Evolutionary conservation across 2,113 vertebrate species (phyloP).

Genomic region (Dicerorhinus sumatrensis): DNA sequence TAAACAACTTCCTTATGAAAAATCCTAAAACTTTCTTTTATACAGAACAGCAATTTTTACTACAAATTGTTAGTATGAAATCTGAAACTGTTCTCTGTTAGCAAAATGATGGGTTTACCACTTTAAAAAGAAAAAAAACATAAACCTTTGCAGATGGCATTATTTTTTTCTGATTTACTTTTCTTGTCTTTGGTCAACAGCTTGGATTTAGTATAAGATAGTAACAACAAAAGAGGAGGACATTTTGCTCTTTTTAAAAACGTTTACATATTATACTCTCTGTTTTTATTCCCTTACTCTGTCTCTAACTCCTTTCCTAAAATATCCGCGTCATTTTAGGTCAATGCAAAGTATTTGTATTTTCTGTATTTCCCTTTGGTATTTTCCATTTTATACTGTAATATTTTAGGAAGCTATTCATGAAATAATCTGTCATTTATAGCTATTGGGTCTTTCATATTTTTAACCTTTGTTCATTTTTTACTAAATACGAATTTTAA

Average conservation of each 20-base stretch:
- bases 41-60: not conserved
- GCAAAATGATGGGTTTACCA: not conserved
- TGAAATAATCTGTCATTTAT: not conserved
- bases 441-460: not conserved
- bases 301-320: not conserved
- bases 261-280: not conserved
- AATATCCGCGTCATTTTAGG: constrained; percentile 10
- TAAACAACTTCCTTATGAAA: not conserved
- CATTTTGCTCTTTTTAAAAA: not conserved
- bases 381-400: not conserved
- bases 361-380: not conserved
- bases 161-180: not conserved
- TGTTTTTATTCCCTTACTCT: not conserved
- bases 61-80: not conserved
- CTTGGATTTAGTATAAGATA: constrained; percentile 12
- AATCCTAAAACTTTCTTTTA: not conserved
- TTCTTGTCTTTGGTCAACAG: not conserved
- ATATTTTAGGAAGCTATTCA: not conserved
- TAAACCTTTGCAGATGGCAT: not conserved
- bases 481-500: not conserved
- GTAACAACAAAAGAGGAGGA: constrained; percentile 8
- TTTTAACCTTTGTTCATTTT: not conserved
- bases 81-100: not conserved
- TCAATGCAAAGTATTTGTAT: not conserved
- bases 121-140: not conserved